Base-by-base conservation (phyloP, 2,113 vertebrate species). In the Sinocyclocheilus anshuiensis region DNA sequence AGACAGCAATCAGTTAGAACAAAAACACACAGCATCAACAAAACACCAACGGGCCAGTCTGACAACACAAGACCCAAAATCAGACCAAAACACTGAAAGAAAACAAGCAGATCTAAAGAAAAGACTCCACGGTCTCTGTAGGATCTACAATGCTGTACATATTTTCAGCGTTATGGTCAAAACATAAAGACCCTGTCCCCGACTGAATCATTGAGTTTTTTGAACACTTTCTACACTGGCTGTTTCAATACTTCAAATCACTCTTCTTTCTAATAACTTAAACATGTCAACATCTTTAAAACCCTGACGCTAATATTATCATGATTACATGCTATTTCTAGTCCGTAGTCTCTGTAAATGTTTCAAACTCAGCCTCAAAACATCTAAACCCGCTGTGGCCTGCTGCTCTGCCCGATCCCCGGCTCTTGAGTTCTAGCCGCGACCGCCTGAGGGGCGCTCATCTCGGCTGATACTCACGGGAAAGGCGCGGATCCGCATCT, bases 401-500 rank as follows among this genome's bases (percentile, higher is more conserved):
- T 83, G 63, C 53, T 85, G 42, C 53, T 76, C 16, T 67, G 67
- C 84, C 82, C 88, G 88, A 92, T 87, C 88, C 87, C 39, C 84
- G 84, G 36, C 67, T 45, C 85, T 87, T 75, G 79, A 77, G 63
- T 88, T 63, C 33, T 74, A n/a, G 4, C 12, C 33, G 12, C 67
- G 11, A 1, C 50, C 82, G 81, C 63, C 20, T 22, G 45, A 69
- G 45, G 45, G 18, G 33, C 15, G 59, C 76, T 72, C 15, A 42
- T 71, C 78, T 88, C 86, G 89, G 89, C 72, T 53, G 83, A 91
- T 88, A 96, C 97, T 98, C 90, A 97, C 97, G 90, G 97, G 97
- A 94, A 98, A 98, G 87, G 97, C 97, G 94, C 97, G 96, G 96
- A 98, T 98, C 96, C 97, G 95, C 97, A 98, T 98, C 94, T 98